phyloP scores from a whole-genome alignment of 2,888 invertebrate genomes.

The Agrotis segetum region DNA sequence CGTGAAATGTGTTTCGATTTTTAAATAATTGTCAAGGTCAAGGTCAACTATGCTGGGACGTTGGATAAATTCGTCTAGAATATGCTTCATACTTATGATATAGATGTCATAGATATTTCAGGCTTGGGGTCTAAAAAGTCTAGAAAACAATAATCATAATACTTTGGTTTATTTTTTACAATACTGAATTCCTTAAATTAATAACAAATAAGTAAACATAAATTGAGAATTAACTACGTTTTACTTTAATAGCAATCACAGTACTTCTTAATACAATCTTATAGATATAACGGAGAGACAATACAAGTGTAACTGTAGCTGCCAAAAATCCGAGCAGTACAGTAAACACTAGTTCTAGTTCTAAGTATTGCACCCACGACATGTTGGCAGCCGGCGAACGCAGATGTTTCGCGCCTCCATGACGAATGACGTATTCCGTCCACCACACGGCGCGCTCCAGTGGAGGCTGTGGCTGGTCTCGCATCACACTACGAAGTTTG shows the following conservation, averaged over 20 bases:
- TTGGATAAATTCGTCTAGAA: too few species aligned
- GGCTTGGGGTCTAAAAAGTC: too few species aligned
- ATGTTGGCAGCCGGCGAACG: conserved; percentile 76
- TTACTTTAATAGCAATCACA: conserved; percentile 5
- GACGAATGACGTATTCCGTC: conserved; percentile 84
- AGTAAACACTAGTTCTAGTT: conserved; percentile 64
- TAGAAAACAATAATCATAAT: too few species aligned
- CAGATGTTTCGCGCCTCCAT: conserved; percentile 80
- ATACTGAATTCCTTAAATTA: too few species aligned
- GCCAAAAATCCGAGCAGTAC: conserved; percentile 23
- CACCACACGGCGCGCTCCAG: conserved; percentile 83
- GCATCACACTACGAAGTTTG: conserved; percentile 38
- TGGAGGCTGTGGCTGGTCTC: conserved; percentile 56
- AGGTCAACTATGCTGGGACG: too few species aligned
- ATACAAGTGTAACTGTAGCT: background rate
- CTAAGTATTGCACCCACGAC: conserved; percentile 64
- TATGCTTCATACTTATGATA: too few species aligned
- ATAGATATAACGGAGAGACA: conserved; percentile 1
- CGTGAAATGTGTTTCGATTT: too few species aligned
- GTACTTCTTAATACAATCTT: conserved; percentile 1
- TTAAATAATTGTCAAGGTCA: too few species aligned
- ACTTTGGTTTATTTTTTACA: too few species aligned
- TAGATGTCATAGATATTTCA: too few species aligned
- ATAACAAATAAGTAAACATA: too few species aligned
- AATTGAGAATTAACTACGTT: conserved; percentile 9